Conservation (phyloP, 1,140 invertebrate species). For the Caenorhabditis tropicalis region DNA sequence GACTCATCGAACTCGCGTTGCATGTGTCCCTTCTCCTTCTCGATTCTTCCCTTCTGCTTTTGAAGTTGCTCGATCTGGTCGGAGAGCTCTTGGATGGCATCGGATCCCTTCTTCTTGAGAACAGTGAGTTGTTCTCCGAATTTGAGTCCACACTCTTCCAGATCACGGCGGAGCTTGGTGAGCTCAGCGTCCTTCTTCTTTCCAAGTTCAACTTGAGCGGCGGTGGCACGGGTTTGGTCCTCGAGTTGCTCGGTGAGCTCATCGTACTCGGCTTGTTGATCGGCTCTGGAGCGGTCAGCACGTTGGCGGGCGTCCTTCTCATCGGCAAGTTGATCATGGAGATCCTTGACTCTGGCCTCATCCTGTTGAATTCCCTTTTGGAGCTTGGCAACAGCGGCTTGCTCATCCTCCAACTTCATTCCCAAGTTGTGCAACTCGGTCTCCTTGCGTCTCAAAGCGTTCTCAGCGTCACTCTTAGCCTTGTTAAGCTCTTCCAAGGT, state of each 20-base stretch:
- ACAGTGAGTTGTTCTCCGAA: slow-evolving; percentile 91
- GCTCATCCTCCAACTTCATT: slow-evolving; percentile 93
- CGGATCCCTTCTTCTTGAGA: slow-evolving; percentile 98
- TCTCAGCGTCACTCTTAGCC: slow-evolving; percentile 65
- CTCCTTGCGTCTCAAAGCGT: slow-evolving; percentile 65
- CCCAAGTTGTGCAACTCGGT: slow-evolving; percentile 66
- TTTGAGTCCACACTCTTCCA: slow-evolving; percentile 96
- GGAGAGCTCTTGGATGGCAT: slow-evolving; percentile 94
- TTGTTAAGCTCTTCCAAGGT: slow-evolving; percentile 61
- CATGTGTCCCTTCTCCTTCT: slow-evolving; percentile 89
- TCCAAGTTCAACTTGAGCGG: slow-evolving; percentile 95
- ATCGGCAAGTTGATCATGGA: slow-evolving; percentile 96
- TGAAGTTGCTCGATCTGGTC: slow-evolving; percentile 99
- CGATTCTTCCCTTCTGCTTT: slow-evolving; percentile 96
- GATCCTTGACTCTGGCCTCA: slow-evolving; percentile 91
- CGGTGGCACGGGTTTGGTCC: slow-evolving; percentile 86
- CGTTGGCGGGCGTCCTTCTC: slow-evolving; percentile 86
- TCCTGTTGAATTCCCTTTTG: slow-evolving; percentile 99
- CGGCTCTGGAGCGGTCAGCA: slow-evolving; percentile 94
- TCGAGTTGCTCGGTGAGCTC: slow-evolving; percentile 87
- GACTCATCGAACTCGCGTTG: slow-evolving; percentile 93
- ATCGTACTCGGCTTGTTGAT: slow-evolving; percentile 90
- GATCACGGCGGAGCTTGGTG: slow-evolving; percentile 93
- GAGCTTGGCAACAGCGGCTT: slow-evolving; percentile 88
- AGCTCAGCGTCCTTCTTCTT: slow-evolving; percentile 99